Conservation (phyloP, 2,888 invertebrate species). For the Amphipoea lucens region DNA sequence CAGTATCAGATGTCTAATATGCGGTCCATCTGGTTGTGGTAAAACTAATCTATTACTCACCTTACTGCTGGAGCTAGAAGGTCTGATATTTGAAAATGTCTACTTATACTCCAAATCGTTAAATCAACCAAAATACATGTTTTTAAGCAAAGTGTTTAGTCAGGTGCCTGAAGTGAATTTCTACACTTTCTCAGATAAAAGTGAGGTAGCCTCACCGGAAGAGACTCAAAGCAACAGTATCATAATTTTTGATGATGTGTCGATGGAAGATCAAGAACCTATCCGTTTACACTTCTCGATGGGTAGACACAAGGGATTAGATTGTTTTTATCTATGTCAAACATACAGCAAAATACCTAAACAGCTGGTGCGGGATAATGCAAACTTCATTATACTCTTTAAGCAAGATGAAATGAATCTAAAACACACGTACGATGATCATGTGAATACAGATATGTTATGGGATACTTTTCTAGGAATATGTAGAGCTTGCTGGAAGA, state of each 20-base stretch:
- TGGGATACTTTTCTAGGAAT: too few relatives aligned
- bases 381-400: too few relatives aligned
- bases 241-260: slow-evolving; percentile 19
- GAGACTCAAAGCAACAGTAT: slow-evolving; percentile 11
- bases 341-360: slow-evolving; percentile 10
- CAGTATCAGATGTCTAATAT: slow-evolving; percentile 3
- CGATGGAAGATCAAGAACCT: slow-evolving; percentile 16
- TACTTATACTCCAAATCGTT: background rate
- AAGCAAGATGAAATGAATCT: too few relatives aligned
- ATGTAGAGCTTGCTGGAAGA: too few relatives aligned
- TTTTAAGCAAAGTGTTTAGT: background rate
- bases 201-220: slow-evolving; percentile 12
- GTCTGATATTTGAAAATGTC: slow-evolving; percentile 6
- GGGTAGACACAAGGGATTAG: background rate
- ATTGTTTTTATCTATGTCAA: slow-evolving; percentile 23
- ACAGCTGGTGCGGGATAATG: too few relatives aligned
- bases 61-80: background rate
- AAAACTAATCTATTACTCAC: slow-evolving; percentile 11
- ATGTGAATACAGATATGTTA: too few relatives aligned
- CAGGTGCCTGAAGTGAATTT: slow-evolving; percentile 4
- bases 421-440: too few relatives aligned
- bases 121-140: slow-evolving; percentile 1
- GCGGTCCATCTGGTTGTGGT: slow-evolving; percentile 11
- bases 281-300: background rate
- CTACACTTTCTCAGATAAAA: slow-evolving; percentile 14